phyloP scores from a whole-genome alignment of 2,797 vertebrate species.

The Paramormyrops hopkinsi region DNA sequence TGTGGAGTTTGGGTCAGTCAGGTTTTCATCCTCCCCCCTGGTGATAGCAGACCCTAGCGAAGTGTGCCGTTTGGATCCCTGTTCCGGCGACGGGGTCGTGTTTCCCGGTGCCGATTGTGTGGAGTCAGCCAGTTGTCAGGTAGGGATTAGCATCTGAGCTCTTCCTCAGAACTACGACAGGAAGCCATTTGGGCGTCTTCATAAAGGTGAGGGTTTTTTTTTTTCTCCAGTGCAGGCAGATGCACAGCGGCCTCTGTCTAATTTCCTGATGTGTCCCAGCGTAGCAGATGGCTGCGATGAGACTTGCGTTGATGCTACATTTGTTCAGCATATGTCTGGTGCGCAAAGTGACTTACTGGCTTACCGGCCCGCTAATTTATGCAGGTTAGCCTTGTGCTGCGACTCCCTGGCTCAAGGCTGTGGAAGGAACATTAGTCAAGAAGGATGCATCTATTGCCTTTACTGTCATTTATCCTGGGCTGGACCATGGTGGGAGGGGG shows the following conservation, averaged over 20 bases:
- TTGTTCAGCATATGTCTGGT: neutral
- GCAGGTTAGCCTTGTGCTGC: neutral
- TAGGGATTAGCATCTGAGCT: constrained; percentile 51
- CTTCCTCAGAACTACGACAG: constrained; percentile 67
- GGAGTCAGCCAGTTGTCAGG: constrained; percentile 62
- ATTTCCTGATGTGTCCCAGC: neutral
- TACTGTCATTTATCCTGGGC: neutral
- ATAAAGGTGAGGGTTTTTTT: constrained; percentile 21
- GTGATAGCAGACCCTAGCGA: neutral
- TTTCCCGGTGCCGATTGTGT: constrained; percentile 62
- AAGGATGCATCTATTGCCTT: neutral
- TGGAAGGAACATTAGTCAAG: neutral
- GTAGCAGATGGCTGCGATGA: constrained; percentile 14
- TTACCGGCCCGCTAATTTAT: neutral
- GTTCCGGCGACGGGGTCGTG: constrained; percentile 44
- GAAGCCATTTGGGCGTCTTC: constrained; percentile 59
- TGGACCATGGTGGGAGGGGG: no score
- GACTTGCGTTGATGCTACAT: constrained; percentile 1
- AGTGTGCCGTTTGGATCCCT: neutral
- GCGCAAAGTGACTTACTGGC: neutral
- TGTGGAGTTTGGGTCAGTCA: neutral
- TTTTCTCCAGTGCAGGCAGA: constrained; percentile 4
- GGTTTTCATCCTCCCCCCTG: neutral
- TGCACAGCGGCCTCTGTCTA: constrained; percentile 18
- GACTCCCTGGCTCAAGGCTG: neutral